Base-by-base conservation (phyloP, 2,113 vertebrate species). In the Ondatra zibethicus region DNA sequence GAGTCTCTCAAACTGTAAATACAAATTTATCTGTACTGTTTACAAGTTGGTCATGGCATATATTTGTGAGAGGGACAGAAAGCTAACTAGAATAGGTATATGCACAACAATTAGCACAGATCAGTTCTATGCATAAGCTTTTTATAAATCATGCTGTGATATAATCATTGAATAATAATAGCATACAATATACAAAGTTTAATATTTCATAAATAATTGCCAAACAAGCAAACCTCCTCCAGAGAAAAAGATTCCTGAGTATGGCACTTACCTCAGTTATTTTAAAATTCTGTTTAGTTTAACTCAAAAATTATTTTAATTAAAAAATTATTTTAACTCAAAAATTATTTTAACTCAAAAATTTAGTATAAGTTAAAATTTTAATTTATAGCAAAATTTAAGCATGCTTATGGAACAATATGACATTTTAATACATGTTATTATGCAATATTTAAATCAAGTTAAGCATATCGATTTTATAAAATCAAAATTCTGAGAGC, bases 401-500 rank as follows among this genome's bases (percentile, higher is more conserved):
- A 73, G 12, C 80, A 85, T 31, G 33, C 13, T 65, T 50, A 65
- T 86, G 16, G 7, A 52, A 19, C 52, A 10, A 66, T 7, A 21
- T 23, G 91, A 76, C 63, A 47, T 39, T 52, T 93, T 27, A 19
- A 65, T 50, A 77, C 19, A 61, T 50, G 13, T 33, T 2, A 75
- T 75, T 76, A 36, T 76, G 29, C 42, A 89, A 33, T 76, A 29
- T 45, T 63, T 63, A 66, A 77, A 65, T 87, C 42, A 65, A 27
- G 9, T 42, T 17, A 76, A 76, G 45, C 10, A 52, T 65, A 63
- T 17, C 25, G 47, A 2, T 92, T 45, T 68, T 78, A 81, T 97
- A 92, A 82, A 94, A 94, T 89, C 97, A 98, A 92, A 96, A 94
- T 84, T 81, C 52, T 82, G 73, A 96, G n/a, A 68, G 36, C 70